phyloP scores from a whole-genome alignment of 2,888 invertebrate genomes.

The Volucella zonaria region DNA sequence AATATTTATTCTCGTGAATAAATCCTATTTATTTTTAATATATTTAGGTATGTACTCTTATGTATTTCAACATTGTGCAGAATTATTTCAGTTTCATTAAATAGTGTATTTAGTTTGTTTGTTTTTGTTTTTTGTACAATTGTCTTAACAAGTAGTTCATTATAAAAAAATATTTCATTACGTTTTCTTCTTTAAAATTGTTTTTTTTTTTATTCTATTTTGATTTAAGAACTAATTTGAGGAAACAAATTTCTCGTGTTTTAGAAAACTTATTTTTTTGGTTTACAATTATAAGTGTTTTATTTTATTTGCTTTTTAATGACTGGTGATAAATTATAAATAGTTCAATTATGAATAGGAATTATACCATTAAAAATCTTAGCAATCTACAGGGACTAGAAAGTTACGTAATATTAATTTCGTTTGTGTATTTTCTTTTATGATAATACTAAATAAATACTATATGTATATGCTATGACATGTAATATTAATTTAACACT shows the following conservation, averaged over 20 bases:
- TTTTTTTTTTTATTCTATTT: slow-evolving; percentile 29
- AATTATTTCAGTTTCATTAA: slow-evolving; percentile 43
- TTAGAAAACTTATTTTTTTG: background rate
- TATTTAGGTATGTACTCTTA: background rate
- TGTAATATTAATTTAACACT: slow-evolving; percentile 33
- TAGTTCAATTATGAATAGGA: slow-evolving; percentile 37
- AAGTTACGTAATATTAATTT: slow-evolving; percentile 24
- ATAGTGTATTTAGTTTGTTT: slow-evolving; percentile 13
- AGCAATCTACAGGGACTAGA: slow-evolving; percentile 53
- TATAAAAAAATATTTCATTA: slow-evolving; percentile 60
- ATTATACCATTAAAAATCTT: slow-evolving; percentile 45
- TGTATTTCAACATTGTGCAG: slow-evolving; percentile 53
- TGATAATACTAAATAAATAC: slow-evolving; percentile 40
- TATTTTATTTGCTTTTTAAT: background rate
- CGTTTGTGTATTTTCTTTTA: slow-evolving; percentile 18
- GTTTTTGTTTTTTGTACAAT: slow-evolving; percentile 56
- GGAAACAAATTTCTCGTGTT: slow-evolving; percentile 37
- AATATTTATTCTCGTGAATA: slow-evolving; percentile 28
- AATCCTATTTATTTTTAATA: slow-evolving; percentile 16
- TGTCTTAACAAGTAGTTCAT: slow-evolving; percentile 41
- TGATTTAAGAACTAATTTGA: slow-evolving; percentile 51
- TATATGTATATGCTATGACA: slow-evolving; percentile 19
- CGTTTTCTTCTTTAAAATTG: background rate
- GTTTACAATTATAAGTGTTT: background rate
- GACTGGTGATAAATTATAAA: background rate